These are phyloP conservation scores for Alentia gelatinosa DNA, from an alignment of 2,888 invertebrate genomes.

Conservation along the genomic window DNA sequence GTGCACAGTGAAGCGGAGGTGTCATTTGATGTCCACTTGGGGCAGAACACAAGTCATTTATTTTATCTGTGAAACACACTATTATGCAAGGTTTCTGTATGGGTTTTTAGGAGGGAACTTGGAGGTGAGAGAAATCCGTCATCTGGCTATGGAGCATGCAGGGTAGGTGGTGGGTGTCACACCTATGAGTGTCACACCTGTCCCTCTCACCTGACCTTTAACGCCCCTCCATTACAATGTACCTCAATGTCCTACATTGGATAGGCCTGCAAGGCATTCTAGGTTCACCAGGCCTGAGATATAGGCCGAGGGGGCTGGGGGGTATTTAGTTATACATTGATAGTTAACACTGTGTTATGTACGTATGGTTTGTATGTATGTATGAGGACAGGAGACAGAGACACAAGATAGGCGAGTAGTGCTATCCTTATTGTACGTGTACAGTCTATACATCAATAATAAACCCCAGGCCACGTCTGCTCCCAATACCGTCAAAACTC, in stretches of 20 bases:
- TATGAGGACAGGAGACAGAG: not conserved
- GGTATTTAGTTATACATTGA: constrained; percentile 27
- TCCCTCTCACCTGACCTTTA: too few relatives aligned
- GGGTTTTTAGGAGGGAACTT: not conserved
- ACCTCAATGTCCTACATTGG: constrained; percentile 1
- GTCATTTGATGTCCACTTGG: not conserved
- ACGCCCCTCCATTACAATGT: constrained; percentile 11
- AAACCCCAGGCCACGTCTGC: not conserved
- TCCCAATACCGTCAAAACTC: not conserved
- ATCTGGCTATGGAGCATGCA: too few relatives aligned
- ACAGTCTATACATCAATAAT: not conserved
- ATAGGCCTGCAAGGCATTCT: not conserved
- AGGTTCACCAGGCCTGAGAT: not conserved
- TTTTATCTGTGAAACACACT: not conserved
- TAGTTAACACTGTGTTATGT: constrained; percentile 1
- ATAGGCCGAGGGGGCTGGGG: not conserved
- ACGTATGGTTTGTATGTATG: not conserved
- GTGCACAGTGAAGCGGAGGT: not conserved
- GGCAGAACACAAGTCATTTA: not conserved
- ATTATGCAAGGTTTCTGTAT: not conserved
- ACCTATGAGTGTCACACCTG: too few relatives aligned
- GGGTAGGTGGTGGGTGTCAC: too few relatives aligned
- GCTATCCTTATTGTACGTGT: not conserved
- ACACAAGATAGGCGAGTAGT: not conserved
- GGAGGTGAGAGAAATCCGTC: too few relatives aligned